Percentiles rank a stretch among this genome's conserved stretches.
These are phyloP conservation scores for Parotocinclus haroldoi DNA, from an alignment of 2,797 vertebrate species.

Conservation along the genomic window DNA sequence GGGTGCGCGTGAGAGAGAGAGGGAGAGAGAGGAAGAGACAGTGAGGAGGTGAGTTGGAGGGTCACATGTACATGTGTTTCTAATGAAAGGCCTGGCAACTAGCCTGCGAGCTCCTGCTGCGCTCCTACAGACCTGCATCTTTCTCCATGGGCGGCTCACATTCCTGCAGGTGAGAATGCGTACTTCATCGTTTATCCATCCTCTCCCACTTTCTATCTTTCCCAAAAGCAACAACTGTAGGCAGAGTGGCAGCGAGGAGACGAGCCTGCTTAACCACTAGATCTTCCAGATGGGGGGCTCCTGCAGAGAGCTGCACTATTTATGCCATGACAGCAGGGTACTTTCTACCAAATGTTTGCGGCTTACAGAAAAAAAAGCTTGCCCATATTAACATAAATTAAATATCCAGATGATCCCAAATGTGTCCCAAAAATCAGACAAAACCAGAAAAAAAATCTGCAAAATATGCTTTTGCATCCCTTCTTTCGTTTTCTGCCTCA, in stretches of 20 bases:
- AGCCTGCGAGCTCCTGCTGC: conserved; percentile 41
- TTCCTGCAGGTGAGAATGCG: conserved; percentile 33
- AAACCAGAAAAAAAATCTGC: no score
- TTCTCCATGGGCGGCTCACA: conserved; percentile 30
- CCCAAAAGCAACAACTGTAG: conserved; percentile 24
- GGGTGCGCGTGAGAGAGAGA: conserved; percentile 11
- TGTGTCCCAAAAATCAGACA: no score
- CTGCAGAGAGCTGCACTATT: not conserved
- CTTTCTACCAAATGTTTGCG: no score
- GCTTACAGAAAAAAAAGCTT: no score
- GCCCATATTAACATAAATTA: no score
- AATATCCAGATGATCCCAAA: no score
- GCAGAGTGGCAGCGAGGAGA: conserved; percentile 7
- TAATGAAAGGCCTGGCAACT: conserved; percentile 46
- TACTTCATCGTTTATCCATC: conserved; percentile 24
- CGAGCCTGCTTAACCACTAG: conserved; percentile 13
- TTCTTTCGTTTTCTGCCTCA: no score
- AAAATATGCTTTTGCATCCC: no score
- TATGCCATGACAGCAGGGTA: not conserved
- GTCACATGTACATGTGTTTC: conserved; percentile 50
- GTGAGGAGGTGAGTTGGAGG: conserved; percentile 14
- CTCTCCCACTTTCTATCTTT: not conserved
- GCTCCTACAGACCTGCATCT: conserved; percentile 48
- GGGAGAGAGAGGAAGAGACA: not conserved
- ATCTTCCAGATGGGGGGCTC: conserved; percentile 3